Conservation (phyloP, 2,888 invertebrate species). For the Drosophila neotestacea region DNA sequence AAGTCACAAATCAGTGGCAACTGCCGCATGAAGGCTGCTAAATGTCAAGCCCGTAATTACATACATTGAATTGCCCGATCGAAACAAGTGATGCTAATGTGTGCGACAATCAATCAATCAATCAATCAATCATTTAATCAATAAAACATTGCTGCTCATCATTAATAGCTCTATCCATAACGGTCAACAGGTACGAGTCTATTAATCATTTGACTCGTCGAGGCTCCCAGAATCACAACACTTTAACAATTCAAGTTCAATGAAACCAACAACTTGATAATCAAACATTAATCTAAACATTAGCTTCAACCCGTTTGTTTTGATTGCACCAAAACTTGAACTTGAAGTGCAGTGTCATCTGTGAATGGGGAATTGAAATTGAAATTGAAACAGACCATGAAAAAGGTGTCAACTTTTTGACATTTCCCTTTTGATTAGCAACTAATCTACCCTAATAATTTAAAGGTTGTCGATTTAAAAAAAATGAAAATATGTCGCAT, state of each 20-base stretch:
- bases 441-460: no score
- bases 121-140: slow-evolving; percentile 28
- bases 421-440: slow-evolving; percentile 21
- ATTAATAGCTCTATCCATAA: slow-evolving; percentile 50
- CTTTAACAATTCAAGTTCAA: slow-evolving; percentile 49
- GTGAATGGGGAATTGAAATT: slow-evolving; percentile 20
- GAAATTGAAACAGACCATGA: slow-evolving; percentile 54
- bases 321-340: slow-evolving; percentile 16
- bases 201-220: slow-evolving; percentile 42
- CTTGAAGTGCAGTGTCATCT: slow-evolving; percentile 27
- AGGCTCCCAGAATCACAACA: slow-evolving; percentile 17
- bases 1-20: slow-evolving; percentile 33
- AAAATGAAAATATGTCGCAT: not conserved
- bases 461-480: no score
- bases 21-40: slow-evolving; percentile 22
- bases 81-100: slow-evolving; percentile 52
- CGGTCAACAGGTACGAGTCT: slow-evolving; percentile 37
- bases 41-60: slow-evolving; percentile 25
- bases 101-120: slow-evolving; percentile 53
- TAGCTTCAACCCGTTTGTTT: slow-evolving; percentile 1
- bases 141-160: slow-evolving; percentile 33
- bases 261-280: slow-evolving; percentile 27
- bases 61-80: slow-evolving; percentile 4
- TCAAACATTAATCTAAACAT: slow-evolving; percentile 17
- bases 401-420: slow-evolving; percentile 22